phyloP scores from a whole-genome alignment of 2,888 invertebrate genomes.

The Zhengitettix transpicula region DNA sequence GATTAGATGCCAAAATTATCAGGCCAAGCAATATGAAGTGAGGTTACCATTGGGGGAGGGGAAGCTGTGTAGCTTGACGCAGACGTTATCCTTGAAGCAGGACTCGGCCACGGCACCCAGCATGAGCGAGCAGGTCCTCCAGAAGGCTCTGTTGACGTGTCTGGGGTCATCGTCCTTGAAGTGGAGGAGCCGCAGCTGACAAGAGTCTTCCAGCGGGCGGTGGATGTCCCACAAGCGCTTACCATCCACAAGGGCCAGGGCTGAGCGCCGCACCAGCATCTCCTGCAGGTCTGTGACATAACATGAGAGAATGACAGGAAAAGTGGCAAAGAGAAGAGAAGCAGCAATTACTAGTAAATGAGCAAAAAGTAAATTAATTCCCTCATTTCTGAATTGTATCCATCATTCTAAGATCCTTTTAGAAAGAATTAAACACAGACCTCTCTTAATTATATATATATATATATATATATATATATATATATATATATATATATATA shows the following conservation, averaged over 20 bases:
- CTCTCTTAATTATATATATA: too few species aligned
- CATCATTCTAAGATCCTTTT: too few species aligned
- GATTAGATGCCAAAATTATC: too few species aligned
- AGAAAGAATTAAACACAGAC: too few species aligned
- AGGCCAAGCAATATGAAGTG: constrained; percentile 18
- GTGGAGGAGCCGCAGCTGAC: constrained; percentile 42
- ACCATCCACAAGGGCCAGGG: constrained; percentile 65
- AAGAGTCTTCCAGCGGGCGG: constrained; percentile 49
- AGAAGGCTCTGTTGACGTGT: constrained; percentile 65
- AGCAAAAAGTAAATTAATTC: too few species aligned
- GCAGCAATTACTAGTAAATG: too few species aligned
- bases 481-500: too few species aligned
- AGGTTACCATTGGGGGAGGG: constrained; percentile 74
- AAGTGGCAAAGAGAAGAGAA: too few species aligned
- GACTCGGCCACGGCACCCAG: constrained; percentile 62
- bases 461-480: too few species aligned
- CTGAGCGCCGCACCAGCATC: constrained; percentile 49
- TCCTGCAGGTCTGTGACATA: constrained; percentile 25
- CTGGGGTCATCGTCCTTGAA: constrained; percentile 43
- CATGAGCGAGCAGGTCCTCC: constrained; percentile 82
- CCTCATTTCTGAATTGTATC: too few species aligned
- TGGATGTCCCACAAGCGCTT: constrained; percentile 83
- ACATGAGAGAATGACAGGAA: too few species aligned
- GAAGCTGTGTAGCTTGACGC: constrained; percentile 74
- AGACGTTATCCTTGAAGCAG: constrained; percentile 63